A percentile compares a stretch with the other conserved stretches of the same genome.
These are phyloP conservation scores for Drosophila nr. fundita DNA, from an alignment of 2,888 invertebrate species.

Conservation along the genomic window DNA sequence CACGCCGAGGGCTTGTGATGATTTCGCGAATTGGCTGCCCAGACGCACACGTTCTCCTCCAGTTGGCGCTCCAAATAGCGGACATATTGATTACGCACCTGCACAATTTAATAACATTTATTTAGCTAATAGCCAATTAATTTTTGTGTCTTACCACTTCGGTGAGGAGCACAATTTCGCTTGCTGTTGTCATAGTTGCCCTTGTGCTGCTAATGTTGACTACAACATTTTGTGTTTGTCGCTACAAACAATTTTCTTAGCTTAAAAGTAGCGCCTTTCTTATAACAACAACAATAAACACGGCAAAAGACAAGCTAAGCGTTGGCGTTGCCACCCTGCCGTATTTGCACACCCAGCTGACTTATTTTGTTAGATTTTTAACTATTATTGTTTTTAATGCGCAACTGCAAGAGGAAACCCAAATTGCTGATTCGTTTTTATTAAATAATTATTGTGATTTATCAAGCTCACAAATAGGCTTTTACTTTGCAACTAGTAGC, in stretches of 20 bases:
- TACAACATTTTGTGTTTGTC: conserved; percentile 21
- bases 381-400: neutral
- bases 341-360: conserved; percentile 35
- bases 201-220: neutral
- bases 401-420: conserved; percentile 19
- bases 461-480: conserved; percentile 35
- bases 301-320: conserved; percentile 6
- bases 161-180: conserved; percentile 61
- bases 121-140: neutral
- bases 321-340: conserved; percentile 39
- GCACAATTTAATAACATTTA: neutral
- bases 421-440: conserved; percentile 18
- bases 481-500: conserved; percentile 41
- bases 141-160: conserved; percentile 58
- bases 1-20: conserved; percentile 69
- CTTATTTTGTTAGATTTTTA: neutral
- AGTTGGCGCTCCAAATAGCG: conserved; percentile 78
- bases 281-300: conserved; percentile 20
- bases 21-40: conserved; percentile 61
- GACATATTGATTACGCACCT: conserved; percentile 82
- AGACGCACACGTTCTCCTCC: conserved; percentile 71
- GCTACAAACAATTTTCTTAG: conserved; percentile 26
- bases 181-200: conserved; percentile 44
- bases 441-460: conserved; percentile 36
- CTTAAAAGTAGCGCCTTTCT: conserved; percentile 54